phyloP scores from a whole-genome alignment of 2,113 vertebrate genomes.

The Theristicus caerulescens region DNA sequence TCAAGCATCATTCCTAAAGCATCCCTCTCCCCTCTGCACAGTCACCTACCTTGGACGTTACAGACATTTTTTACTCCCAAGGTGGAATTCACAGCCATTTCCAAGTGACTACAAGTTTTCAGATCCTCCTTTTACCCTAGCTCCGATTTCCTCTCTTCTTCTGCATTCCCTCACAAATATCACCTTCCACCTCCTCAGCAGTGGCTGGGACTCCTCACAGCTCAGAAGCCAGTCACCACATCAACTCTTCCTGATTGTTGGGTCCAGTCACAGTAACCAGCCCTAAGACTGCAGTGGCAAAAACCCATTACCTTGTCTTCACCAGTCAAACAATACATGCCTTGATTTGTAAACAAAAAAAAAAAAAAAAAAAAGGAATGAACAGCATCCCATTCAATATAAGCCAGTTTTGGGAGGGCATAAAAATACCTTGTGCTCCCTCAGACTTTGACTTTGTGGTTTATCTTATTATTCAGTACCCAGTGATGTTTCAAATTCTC shows the following conservation, averaged over 20 bases:
- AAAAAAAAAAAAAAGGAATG: accelerated
- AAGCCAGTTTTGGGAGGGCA: not conserved
- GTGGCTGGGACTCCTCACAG: not conserved
- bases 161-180: not conserved
- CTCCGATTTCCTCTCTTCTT: not conserved
- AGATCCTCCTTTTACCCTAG: not conserved
- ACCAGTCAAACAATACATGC: not conserved
- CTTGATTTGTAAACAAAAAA: not conserved
- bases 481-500: slow-evolving; percentile 18
- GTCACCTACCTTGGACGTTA: not conserved
- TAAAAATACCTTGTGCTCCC: not conserved
- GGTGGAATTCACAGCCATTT: not conserved
- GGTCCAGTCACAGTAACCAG: not conserved
- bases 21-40: not conserved
- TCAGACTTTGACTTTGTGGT: slow-evolving; percentile 27
- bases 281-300: not conserved
- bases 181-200: not conserved
- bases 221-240: not conserved
- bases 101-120: not conserved
- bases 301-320: not conserved
- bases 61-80: not conserved
- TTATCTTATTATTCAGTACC: slow-evolving; percentile 26
- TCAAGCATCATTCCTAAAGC: not conserved
- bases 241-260: not conserved
- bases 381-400: not conserved